These are phyloP conservation scores for Plagiodera versicolora DNA, from an alignment of 2,888 invertebrate species.

Conservation along the genomic window DNA sequence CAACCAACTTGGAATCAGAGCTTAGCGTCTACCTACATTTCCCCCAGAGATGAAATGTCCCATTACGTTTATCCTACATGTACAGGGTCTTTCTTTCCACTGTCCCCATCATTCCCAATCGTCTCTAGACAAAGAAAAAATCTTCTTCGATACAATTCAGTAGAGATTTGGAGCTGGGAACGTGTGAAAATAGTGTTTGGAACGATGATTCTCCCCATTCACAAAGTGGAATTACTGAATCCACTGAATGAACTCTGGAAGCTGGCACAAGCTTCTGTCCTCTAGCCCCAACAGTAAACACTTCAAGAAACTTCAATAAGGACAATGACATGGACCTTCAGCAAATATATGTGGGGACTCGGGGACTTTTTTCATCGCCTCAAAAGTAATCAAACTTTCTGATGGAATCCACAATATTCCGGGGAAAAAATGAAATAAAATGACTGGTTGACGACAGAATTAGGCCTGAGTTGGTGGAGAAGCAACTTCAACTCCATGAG, in stretches of 20 bases:
- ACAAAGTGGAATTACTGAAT: neutral
- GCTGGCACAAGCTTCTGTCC: neutral
- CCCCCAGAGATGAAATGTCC: too few relatives aligned
- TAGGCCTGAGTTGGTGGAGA: constrained; percentile 16
- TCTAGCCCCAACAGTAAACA: too few relatives aligned
- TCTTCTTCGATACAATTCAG: too few relatives aligned
- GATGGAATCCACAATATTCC: constrained; percentile 20
- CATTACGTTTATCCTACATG: too few relatives aligned
- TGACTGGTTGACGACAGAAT: constrained; percentile 6
- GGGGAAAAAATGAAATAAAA: constrained; percentile 19
- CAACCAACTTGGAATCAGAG: neutral
- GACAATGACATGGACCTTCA: too few relatives aligned
- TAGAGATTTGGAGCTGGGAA: constrained; percentile 47
- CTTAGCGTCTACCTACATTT: neutral
- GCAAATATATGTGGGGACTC: too few relatives aligned
- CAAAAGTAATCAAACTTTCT: constrained; percentile 24
- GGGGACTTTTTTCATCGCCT: neutral
- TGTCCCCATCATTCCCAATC: too few relatives aligned
- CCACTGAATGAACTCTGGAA: neutral
- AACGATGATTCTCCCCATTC: constrained; percentile 43
- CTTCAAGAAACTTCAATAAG: too few relatives aligned
- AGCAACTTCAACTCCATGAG: constrained; percentile 16
- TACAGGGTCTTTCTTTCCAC: constrained; percentile 2
- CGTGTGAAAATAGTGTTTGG: constrained; percentile 42
- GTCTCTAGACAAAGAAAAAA: too few relatives aligned